These are phyloP conservation scores for Phyllotreta cruciferae DNA, from an alignment of 2,888 invertebrate genomes.

Conservation along the genomic window DNA sequence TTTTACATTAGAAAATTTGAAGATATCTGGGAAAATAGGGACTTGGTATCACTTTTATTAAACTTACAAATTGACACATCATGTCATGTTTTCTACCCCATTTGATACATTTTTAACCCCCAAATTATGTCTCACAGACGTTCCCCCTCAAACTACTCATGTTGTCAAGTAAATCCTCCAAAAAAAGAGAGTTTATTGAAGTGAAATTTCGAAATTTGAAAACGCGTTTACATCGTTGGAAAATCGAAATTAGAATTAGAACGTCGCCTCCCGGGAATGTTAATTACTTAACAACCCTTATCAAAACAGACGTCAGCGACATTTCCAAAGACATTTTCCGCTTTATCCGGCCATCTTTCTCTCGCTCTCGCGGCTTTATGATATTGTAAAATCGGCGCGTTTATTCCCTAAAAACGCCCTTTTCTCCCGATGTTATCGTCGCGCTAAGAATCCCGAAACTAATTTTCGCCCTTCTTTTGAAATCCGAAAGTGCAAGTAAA, in stretches of 20 bases:
- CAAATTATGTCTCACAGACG: too few species aligned
- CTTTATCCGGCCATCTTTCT: background rate
- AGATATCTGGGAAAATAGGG: too few species aligned
- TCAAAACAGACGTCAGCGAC: constrained; percentile 32
- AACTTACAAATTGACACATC: too few species aligned
- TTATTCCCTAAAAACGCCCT: constrained; percentile 23
- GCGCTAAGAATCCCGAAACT: constrained; percentile 37
- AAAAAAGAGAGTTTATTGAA: too few species aligned
- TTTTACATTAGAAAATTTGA: too few species aligned
- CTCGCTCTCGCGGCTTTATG: constrained; percentile 23
- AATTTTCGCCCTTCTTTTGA: constrained; percentile 37
- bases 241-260: constrained; percentile 25
- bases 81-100: too few species aligned
- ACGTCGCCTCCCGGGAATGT: constrained; percentile 20
- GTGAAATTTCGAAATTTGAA: background rate
- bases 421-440: constrained; percentile 33
- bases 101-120: too few species aligned
- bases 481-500: constrained; percentile 39
- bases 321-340: constrained; percentile 24
- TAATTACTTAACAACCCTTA: constrained; percentile 34
- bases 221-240: constrained; percentile 19
- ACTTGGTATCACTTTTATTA: too few species aligned
- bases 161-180: too few species aligned
- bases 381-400: constrained; percentile 19
- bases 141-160: too few species aligned